A percentile compares a stretch with the other conserved stretches of the same genome.
Evolutionary conservation across 2,888 invertebrate genomes (phyloP).

Genomic region (Mellilla xanthometata): DNA sequence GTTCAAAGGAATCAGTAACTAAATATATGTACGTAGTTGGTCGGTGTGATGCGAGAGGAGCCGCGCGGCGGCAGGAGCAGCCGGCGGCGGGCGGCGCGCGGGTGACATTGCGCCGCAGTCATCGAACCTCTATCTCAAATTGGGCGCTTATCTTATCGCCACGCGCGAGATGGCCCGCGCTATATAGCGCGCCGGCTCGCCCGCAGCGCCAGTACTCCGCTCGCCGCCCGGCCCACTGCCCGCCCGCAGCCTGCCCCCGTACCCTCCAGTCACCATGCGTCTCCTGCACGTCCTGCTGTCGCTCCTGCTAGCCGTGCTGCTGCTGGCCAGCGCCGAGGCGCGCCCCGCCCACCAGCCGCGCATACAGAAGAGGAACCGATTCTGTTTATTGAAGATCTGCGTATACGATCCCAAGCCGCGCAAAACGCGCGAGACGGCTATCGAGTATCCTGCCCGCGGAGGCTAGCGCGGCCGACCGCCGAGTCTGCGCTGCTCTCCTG

Average conservation of each 20-base stretch:
- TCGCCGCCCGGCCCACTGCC: slow-evolving; percentile 43
- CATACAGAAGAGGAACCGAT: slow-evolving; percentile 31
- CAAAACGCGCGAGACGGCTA: slow-evolving; percentile 37
- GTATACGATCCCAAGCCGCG: slow-evolving; percentile 45
- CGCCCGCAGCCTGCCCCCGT: background rate
- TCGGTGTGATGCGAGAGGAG: too few relatives aligned
- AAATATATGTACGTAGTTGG: too few relatives aligned
- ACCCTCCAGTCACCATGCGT: background rate
- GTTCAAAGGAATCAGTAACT: too few relatives aligned
- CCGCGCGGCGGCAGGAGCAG: too few relatives aligned
- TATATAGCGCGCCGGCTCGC: slow-evolving; percentile 60
- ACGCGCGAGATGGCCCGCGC: slow-evolving; percentile 72
- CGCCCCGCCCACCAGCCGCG: slow-evolving; percentile 46
- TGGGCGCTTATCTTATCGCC: slow-evolving; percentile 70
- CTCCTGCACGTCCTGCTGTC: slow-evolving; percentile 41
- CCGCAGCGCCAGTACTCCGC: slow-evolving; percentile 58
- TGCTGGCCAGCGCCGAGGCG: slow-evolving; percentile 41
- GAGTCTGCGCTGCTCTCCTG: too few relatives aligned
- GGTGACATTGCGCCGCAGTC: slow-evolving; percentile 75
- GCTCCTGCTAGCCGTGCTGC: slow-evolving; percentile 42
- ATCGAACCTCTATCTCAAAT: slow-evolving; percentile 71
- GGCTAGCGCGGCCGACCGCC: too few relatives aligned
- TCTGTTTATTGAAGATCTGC: slow-evolving; percentile 66
- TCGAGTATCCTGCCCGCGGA: background rate
- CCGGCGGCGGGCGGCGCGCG: too few relatives aligned